Conservation (phyloP, 2,797 vertebrate genomes). For the Pseudochirops cupreus region DNA sequence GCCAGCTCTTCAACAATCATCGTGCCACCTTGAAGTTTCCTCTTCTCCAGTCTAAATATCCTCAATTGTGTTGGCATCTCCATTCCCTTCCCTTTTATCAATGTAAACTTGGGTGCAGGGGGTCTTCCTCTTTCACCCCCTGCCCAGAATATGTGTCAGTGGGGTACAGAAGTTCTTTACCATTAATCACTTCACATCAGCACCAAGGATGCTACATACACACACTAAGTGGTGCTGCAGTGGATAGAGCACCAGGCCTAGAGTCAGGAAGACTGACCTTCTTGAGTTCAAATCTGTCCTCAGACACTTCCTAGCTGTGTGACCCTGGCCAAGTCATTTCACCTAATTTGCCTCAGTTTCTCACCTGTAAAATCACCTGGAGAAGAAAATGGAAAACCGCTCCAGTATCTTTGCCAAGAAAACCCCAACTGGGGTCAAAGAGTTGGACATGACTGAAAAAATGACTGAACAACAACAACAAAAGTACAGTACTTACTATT, state of each 20-base stretch:
- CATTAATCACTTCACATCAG: background rate
- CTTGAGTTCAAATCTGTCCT: background rate
- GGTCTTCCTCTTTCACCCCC: background rate
- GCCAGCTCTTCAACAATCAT: background rate
- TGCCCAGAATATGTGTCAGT: background rate
- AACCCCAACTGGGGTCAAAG: background rate
- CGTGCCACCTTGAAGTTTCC: background rate
- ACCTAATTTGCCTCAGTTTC: background rate
- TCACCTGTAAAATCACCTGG: background rate
- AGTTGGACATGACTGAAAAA: background rate
- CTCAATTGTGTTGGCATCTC: background rate
- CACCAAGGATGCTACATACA: background rate
- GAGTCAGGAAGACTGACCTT: background rate
- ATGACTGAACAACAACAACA: background rate
- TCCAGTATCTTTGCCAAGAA: background rate
- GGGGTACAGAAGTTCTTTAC: background rate
- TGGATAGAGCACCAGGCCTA: background rate
- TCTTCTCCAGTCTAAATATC: background rate
- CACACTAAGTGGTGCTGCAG: background rate
- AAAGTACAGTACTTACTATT: background rate
- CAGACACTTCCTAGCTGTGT: background rate
- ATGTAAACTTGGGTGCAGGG: background rate
- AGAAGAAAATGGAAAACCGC: background rate
- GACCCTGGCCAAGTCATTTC: background rate
- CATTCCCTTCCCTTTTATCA: background rate